phyloP scores from a whole-genome alignment of 2,797 vertebrate species.

The Gambusia yucatana region DNA sequence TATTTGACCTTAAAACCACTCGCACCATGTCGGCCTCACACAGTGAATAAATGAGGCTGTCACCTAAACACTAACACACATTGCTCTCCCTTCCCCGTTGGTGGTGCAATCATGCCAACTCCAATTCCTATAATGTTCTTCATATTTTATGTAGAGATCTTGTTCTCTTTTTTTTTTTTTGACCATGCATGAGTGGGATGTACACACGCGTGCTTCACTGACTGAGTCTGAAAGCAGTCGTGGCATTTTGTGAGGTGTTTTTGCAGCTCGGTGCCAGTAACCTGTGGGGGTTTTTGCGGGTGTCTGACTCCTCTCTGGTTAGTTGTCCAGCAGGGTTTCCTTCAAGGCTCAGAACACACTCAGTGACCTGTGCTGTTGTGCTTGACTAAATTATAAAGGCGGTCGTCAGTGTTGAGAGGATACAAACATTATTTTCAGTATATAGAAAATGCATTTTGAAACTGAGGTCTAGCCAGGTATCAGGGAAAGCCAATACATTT shows the following conservation, averaged over 20 bases:
- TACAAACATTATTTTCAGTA: not conserved
- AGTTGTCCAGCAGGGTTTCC: constrained; percentile 4
- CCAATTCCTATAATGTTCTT: constrained; percentile 30
- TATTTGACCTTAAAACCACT: constrained; percentile 60
- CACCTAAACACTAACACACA: constrained; percentile 10
- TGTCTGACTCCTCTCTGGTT: constrained; percentile 21
- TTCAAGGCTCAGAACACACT: constrained; percentile 15
- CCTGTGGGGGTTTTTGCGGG: constrained; percentile 18
- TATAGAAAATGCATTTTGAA: constrained; percentile 1
- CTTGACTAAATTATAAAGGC: constrained; percentile 5
- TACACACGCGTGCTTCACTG: not conserved
- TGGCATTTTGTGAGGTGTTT: constrained; percentile 30
- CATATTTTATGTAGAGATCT: constrained; percentile 42
- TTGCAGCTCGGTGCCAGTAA: constrained; percentile 35
- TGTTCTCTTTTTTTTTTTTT: not conserved
- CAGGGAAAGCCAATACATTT: too few relatives aligned
- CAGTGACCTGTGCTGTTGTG: constrained; percentile 44
- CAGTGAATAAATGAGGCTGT: constrained; percentile 30
- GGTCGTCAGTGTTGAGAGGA: not conserved
- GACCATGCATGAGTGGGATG: not conserved
- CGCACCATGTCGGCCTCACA: constrained; percentile 42
- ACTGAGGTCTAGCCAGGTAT: not conserved
- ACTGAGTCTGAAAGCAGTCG: not conserved
- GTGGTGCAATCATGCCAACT: constrained; percentile 43
- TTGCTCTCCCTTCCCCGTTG: constrained; percentile 38